Conservation (phyloP, 1,140 invertebrate genomes). For the Stegodyphus dumicola region DNA sequence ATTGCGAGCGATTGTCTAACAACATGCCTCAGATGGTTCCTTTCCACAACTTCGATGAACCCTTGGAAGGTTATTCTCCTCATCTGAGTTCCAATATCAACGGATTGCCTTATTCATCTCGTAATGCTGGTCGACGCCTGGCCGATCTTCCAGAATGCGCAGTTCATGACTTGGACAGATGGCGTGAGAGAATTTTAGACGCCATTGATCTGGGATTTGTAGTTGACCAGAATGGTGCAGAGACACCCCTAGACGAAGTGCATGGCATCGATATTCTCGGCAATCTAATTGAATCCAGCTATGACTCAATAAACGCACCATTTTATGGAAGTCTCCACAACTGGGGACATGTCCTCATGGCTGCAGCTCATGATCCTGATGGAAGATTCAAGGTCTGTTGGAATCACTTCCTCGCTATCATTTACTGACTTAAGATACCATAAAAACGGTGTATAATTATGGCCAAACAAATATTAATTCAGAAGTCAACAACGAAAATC, state of each 20-base stretch:
- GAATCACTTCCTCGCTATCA: no score
- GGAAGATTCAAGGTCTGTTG: conserved; percentile 64
- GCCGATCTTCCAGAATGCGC: conserved; percentile 67
- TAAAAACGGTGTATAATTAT: no score
- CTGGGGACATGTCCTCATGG: conserved; percentile 71
- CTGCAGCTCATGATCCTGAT: conserved; percentile 79
- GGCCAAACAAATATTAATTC: no score
- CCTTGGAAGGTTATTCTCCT: conserved; percentile 74
- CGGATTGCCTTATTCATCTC: conserved; percentile 74
- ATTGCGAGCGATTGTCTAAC: conserved; percentile 51
- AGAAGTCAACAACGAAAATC: no score
- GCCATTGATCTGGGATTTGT: conserved; percentile 50
- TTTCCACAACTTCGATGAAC: conserved; percentile 57
- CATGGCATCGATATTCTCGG: conserved; percentile 71
- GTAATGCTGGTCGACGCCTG: conserved; percentile 71
- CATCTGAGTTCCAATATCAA: conserved; percentile 73
- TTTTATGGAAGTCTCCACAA: conserved; percentile 70
- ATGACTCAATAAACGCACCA: conserved; percentile 69
- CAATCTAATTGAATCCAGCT: conserved; percentile 73
- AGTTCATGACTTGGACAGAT: conserved; percentile 69
- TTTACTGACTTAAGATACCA: no score
- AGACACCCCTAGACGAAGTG: conserved; percentile 23
- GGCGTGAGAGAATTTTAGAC: conserved; percentile 58
- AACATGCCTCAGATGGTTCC: conserved; percentile 46
- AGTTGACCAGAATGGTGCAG: conserved; percentile 25